phyloP scores from a whole-genome alignment of 1,140 invertebrate genomes.

The Antheraea mylitta region DNA sequence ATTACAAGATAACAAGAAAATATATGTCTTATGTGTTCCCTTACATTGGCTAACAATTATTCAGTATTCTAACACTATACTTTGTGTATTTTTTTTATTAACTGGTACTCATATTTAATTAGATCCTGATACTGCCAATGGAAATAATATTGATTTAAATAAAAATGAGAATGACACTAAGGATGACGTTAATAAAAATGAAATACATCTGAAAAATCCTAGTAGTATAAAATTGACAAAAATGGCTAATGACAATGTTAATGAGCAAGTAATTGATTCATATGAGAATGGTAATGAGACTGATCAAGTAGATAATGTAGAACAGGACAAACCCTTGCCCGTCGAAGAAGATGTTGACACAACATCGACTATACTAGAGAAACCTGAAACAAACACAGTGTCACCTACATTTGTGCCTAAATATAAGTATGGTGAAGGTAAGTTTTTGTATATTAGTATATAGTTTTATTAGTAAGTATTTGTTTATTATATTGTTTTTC shows the following conservation, averaged over 20 bases:
- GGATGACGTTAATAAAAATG: conserved; percentile 66
- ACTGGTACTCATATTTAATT: conserved; percentile 2
- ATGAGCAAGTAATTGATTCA: conserved; percentile 49
- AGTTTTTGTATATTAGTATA: too few relatives aligned
- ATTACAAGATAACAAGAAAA: too few relatives aligned
- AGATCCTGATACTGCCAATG: conserved; percentile 66
- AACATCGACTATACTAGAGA: not conserved
- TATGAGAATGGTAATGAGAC: conserved; percentile 73
- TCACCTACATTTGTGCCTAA: conserved; percentile 51
- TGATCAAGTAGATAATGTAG: conserved; percentile 64
- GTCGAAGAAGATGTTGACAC: conserved; percentile 6
- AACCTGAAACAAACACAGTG: conserved; percentile 19
- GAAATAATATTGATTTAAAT: conserved; percentile 51
- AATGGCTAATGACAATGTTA: conserved; percentile 49
- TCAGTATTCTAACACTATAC: too few relatives aligned
- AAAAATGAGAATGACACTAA: conserved; percentile 50
- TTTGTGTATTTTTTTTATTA: too few relatives aligned
- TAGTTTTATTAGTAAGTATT: too few relatives aligned
- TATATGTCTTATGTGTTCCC: too few relatives aligned
- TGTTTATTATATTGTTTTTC: too few relatives aligned
- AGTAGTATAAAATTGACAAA: conserved; percentile 58
- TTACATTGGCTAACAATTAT: too few relatives aligned
- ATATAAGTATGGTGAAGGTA: conserved; percentile 65
- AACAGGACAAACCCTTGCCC: conserved; percentile 23
- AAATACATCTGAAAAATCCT: conserved; percentile 60